These are phyloP conservation scores for Crotalus horridus DNA, from an alignment of 2,113 vertebrate genomes.

Conservation along the genomic window DNA sequence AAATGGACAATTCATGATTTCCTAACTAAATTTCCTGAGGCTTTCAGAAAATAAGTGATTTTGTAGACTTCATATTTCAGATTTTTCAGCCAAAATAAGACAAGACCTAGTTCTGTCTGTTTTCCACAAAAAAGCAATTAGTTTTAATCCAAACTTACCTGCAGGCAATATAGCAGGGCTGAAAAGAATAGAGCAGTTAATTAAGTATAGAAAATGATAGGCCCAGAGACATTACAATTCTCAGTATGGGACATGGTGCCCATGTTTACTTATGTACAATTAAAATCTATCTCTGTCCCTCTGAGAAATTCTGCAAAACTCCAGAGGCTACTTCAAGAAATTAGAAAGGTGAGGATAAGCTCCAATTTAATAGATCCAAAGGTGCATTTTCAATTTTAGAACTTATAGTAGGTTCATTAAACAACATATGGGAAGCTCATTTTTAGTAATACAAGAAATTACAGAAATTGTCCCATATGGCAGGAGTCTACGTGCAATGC, in stretches of 20 bases:
- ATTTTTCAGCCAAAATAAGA: constrained; percentile 2
- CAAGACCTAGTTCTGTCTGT: constrained; percentile 19
- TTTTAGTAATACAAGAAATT: constrained; percentile 4
- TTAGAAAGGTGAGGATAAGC: not conserved
- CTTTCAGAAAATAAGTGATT: not conserved
- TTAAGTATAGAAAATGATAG: constrained; percentile 23
- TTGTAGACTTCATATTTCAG: not conserved
- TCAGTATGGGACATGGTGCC: not conserved
- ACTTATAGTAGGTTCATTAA: constrained; percentile 9
- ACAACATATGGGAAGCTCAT: not conserved
- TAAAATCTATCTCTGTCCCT: not conserved
- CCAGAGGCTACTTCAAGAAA: not conserved
- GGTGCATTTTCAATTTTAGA: constrained; percentile 27
- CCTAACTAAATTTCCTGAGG: not conserved
- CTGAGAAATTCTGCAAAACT: not conserved
- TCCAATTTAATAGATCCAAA: not conserved
- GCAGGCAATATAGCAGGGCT: constrained; percentile 2
- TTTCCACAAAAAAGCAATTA: constrained; percentile 28
- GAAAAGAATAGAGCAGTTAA: constrained; percentile 27
- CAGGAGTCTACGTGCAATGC: not conserved
- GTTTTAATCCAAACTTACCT: constrained; percentile 20
- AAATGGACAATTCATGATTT: not conserved
- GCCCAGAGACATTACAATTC: not conserved
- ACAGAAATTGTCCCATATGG: not conserved
- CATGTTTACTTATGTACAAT: constrained; percentile 11